Conservation (phyloP, 2,888 invertebrate genomes). For the Drosophila melanosoma region DNA sequence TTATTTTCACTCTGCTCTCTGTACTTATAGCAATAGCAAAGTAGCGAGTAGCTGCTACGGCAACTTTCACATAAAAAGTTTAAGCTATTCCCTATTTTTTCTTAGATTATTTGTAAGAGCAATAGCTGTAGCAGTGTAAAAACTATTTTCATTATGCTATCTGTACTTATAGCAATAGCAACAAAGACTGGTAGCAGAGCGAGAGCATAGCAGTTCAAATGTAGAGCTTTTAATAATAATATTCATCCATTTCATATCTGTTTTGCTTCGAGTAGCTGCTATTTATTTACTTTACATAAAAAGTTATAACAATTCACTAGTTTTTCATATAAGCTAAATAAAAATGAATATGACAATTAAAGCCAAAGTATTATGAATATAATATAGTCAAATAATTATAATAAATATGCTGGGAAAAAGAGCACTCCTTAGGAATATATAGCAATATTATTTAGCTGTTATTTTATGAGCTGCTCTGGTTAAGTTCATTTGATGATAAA, state of each 20-base stretch:
- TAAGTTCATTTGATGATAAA: constrained; percentile 1
- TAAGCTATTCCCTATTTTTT: no score
- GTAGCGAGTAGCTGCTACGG: no score
- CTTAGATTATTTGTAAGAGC: neutral
- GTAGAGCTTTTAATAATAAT: neutral
- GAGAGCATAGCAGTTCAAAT: neutral
- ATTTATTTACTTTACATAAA: neutral
- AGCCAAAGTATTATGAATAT: no score
- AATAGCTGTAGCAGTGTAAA: neutral
- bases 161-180: neutral
- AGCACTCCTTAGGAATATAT: neutral
- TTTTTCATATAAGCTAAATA: no score
- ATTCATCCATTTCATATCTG: neutral
- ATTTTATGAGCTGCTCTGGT: neutral
- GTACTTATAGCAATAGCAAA: neutral
- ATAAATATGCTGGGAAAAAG: neutral
- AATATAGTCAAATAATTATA: neutral
- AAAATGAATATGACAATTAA: neutral
- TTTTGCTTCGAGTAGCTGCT: neutral
- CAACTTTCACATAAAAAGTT: no score
- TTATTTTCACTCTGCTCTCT: no score
- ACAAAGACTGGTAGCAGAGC: neutral
- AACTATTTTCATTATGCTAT: no score
- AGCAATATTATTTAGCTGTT: neutral
- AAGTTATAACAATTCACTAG: no score